A percentile compares a stretch with the other conserved stretches of the same genome.
These are phyloP conservation scores for Embiotoca jacksoni DNA, from an alignment of 2,113 vertebrate genomes.

Conservation along the genomic window DNA sequence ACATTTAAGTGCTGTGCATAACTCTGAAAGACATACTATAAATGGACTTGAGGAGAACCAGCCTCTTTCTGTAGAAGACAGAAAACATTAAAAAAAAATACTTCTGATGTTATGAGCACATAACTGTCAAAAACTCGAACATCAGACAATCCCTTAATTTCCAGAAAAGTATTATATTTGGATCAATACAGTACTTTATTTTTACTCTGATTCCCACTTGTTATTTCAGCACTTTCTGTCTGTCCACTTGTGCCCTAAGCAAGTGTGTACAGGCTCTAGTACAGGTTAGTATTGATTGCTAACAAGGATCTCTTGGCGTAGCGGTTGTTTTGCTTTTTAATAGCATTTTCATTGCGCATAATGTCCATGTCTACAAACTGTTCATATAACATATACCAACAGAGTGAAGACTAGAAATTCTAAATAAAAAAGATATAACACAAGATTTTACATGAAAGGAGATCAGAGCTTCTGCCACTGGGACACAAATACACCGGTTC, in stretches of 20 bases:
- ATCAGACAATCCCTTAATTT: not conserved
- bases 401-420: not conserved
- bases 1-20: not conserved
- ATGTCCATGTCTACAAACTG: not conserved
- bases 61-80: not conserved
- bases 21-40: not conserved
- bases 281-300: slow-evolving; percentile 38
- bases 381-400: not conserved
- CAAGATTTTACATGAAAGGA: slow-evolving; percentile 12
- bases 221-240: not conserved
- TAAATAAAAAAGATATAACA: not conserved
- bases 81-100: not conserved
- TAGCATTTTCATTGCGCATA: slow-evolving; percentile 19
- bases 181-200: not conserved
- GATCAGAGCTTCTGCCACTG: slow-evolving; percentile 2
- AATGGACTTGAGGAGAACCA: not conserved
- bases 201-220: not conserved
- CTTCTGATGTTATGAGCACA: not conserved
- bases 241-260: slow-evolving; percentile 6
- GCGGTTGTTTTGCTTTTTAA: slow-evolving; percentile 1
- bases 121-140: not conserved
- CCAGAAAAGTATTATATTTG: too few relatives aligned
- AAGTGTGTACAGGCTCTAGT: slow-evolving; percentile 2
- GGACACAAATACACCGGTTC: slow-evolving; percentile 23
- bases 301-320: slow-evolving; percentile 16